Base-by-base conservation (phyloP, 2,113 vertebrate species). In the Thomomys bottae region DNA sequence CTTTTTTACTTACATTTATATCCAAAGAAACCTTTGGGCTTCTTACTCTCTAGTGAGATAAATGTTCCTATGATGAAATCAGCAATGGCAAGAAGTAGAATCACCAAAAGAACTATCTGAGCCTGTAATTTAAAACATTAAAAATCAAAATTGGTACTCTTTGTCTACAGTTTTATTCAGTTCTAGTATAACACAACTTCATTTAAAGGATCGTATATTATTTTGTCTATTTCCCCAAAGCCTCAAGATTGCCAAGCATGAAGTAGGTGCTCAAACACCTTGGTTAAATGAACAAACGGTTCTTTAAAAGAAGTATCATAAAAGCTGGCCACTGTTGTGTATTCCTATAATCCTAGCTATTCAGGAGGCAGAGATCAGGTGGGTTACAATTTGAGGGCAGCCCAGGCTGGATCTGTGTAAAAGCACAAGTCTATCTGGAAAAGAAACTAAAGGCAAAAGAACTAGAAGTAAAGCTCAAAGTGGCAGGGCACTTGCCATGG, bases 51-150 rank as follows among this genome's bases (percentile, higher is more conserved):
- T 64, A 99, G 21, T 66, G 98, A 96, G 96, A 99, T 99, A 96
- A 99, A 99, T 30, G 98, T 98, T 93, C 99, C 99, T 75, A 99
- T 99, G 73, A 99, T 97, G 90, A 98, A 99, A 97, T 99, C 99
- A 93, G 97, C 96, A 92, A 99, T 99, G 75, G 99, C 99, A 63
- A 98, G 85, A 81, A 99, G 92, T 20, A 99, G 98, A 95, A 99
- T 99, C 91, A 99, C 71, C 79, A 99, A 96, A 81, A 99, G 97
- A 94, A 99, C 98, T 96, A 99, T 99, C 97, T 99, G 99, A 77
- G 99, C 99, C 99, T 98, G 95, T 78, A 98, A 98, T 97, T 91
- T 68, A 26, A 97, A 92, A 85, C 87, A 82, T 1, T 81, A 76
- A 68, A 92, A 93, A 85, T 93, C 36, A 97, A 86, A 89, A 30